Conservation (phyloP, 2,888 invertebrate genomes). For the Peribatodes rhomboidaria region DNA sequence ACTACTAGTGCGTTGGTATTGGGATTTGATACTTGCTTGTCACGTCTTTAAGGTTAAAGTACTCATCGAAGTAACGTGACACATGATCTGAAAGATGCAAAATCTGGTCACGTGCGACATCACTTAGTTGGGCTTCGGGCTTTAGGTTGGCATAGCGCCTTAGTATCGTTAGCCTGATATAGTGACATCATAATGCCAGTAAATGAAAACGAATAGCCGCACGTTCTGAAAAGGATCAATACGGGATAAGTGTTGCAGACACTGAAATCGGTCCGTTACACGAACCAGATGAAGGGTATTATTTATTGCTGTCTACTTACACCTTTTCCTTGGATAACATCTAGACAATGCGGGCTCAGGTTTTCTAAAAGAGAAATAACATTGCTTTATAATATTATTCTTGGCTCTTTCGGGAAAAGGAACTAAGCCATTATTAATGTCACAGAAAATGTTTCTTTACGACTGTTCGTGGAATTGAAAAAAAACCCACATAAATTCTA, state of each 20-base stretch:
- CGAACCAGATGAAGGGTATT: constrained; percentile 29
- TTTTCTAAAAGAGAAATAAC: neutral
- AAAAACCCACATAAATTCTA: constrained; percentile 64
- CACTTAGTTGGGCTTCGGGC: neutral
- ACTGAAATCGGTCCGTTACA: constrained; percentile 44
- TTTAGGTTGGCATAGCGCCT: neutral
- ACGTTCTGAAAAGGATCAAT: constrained; percentile 44
- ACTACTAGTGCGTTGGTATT: too few species aligned
- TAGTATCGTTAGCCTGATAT: constrained; percentile 6
- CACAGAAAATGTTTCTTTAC: constrained; percentile 46
- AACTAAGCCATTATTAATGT: constrained; percentile 39
- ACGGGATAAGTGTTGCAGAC: constrained; percentile 42
- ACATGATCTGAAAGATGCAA: too few species aligned
- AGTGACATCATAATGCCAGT: constrained; percentile 38
- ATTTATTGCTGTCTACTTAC: constrained; percentile 32
- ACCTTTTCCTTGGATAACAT: constrained; percentile 16
- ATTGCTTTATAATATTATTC: neutral
- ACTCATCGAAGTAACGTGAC: too few species aligned
- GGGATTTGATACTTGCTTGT: too few species aligned
- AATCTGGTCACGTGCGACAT: neutral
- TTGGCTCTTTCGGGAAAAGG: constrained; percentile 4
- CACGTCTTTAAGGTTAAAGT: too few species aligned
- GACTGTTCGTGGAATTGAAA: constrained; percentile 51
- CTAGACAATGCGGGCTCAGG: constrained; percentile 9
- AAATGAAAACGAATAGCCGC: constrained; percentile 46